These are phyloP conservation scores for Pachyramphus minor DNA, from an alignment of 2,113 vertebrate genomes.

Conservation along the genomic window DNA sequence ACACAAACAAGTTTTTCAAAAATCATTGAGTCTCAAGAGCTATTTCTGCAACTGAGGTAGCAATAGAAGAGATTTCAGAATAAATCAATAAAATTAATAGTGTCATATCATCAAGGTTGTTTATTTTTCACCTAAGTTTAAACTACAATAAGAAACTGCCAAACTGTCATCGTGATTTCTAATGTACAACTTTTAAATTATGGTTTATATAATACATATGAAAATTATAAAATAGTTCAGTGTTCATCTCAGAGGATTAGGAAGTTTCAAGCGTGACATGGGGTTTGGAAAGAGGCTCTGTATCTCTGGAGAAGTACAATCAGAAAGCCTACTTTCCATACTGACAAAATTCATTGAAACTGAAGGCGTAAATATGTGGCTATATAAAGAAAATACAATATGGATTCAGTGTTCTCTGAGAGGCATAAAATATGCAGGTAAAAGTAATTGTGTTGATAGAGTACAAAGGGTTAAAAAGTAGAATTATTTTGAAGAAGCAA, in stretches of 20 bases:
- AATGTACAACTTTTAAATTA: background rate
- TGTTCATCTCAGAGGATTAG: background rate
- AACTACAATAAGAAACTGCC: background rate
- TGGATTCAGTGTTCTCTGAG: background rate
- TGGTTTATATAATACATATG: background rate
- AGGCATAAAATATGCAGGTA: background rate
- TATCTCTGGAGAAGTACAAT: background rate
- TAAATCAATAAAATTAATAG: background rate
- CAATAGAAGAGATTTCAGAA: background rate
- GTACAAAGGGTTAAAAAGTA: background rate
- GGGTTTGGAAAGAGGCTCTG: background rate
- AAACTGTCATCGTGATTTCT: background rate
- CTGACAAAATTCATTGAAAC: background rate
- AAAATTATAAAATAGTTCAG: background rate
- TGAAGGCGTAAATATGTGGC: background rate
- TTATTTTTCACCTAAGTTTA: background rate
- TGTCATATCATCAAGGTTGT: background rate
- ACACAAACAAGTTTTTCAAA: background rate
- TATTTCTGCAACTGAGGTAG: background rate
- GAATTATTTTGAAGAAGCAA: background rate
- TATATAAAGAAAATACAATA: background rate
- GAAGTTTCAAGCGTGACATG: background rate
- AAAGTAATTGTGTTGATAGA: background rate
- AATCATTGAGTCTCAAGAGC: background rate
- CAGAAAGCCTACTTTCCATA: background rate